Evolutionary conservation across 2,888 invertebrate species (phyloP).

Genomic region (Xestia ashworthii): DNA sequence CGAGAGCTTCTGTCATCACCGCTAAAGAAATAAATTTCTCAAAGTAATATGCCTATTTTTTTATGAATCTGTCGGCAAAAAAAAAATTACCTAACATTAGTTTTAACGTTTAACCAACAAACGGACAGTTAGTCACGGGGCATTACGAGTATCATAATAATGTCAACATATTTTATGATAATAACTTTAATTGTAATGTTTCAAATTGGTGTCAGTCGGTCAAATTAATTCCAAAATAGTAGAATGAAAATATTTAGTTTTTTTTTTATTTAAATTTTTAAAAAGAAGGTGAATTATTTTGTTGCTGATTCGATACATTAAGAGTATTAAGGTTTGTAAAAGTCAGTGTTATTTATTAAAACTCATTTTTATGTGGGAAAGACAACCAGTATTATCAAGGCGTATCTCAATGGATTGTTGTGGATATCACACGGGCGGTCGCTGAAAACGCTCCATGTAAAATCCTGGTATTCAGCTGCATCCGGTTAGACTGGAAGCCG

Average conservation of each 20-base stretch:
- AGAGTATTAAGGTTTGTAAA: neutral
- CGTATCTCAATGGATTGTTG: neutral
- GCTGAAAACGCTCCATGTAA: no score
- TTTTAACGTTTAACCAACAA: neutral
- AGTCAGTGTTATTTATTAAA: neutral
- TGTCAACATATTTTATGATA: slow-evolving; percentile 13
- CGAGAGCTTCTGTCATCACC: neutral
- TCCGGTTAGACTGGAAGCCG: neutral
- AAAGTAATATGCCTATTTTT: neutral
- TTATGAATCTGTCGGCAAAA: neutral
- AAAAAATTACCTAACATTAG: neutral
- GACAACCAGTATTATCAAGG: neutral
- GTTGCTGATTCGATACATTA: neutral
- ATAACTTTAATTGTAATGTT: slow-evolving; percentile 27
- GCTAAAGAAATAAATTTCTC: neutral
- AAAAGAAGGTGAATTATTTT: neutral
- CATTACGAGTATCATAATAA: no score
- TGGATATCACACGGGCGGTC: neutral
- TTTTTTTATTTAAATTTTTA: neutral
- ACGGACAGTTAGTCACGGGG: no score
- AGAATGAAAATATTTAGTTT: neutral
- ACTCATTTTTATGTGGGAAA: neutral
- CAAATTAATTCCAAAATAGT: slow-evolving; percentile 2
- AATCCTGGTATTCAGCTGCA: neutral
- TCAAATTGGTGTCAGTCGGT: slow-evolving; percentile 44